Evolutionary conservation across 1,140 invertebrate genomes (phyloP).

Genomic region (Pseudobourletiella spinata): DNA sequence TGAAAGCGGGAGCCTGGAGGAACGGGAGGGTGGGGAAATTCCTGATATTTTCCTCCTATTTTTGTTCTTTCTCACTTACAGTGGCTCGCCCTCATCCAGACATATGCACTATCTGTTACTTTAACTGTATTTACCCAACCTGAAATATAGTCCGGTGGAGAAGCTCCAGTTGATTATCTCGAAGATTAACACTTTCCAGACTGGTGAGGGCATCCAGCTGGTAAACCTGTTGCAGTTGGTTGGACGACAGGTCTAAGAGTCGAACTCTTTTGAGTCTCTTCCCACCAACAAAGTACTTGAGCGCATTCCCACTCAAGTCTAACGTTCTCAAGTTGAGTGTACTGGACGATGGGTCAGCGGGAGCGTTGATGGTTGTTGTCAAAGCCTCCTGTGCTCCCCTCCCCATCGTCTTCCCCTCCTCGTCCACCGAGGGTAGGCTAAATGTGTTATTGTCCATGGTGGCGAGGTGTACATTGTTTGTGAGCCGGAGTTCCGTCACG

Average conservation of each 20-base stretch:
- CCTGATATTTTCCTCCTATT: too few species aligned
- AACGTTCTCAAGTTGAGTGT: conserved; percentile 21
- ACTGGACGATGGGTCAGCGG: neutral
- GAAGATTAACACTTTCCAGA: conserved; percentile 32
- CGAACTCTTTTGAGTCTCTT: conserved; percentile 37
- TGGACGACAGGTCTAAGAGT: conserved; percentile 44
- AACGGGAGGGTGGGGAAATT: too few species aligned
- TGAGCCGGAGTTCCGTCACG: conserved; percentile 23
- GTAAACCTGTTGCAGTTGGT: conserved; percentile 40
- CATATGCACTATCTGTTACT: too few species aligned
- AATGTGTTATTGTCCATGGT: conserved; percentile 29
- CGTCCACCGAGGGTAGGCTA: neutral
- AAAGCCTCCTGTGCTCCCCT: neutral
- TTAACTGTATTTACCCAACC: conserved; percentile 21
- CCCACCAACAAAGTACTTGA: conserved; percentile 27
- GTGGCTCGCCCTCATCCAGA: too few species aligned
- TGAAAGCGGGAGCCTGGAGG: too few species aligned
- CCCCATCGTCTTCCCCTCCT: neutral
- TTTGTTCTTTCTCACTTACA: too few species aligned
- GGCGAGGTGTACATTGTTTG: conserved; percentile 14
- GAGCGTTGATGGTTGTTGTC: neutral
- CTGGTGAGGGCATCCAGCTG: conserved; percentile 21
- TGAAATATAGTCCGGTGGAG: conserved; percentile 24
- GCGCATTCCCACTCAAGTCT: conserved; percentile 30
- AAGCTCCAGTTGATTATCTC: conserved; percentile 28